A percentile compares a stretch with the other conserved stretches of the same genome.
These are phyloP conservation scores for Calcarius lapponicus DNA, from an alignment of 2,797 vertebrate species.

Conservation along the genomic window DNA sequence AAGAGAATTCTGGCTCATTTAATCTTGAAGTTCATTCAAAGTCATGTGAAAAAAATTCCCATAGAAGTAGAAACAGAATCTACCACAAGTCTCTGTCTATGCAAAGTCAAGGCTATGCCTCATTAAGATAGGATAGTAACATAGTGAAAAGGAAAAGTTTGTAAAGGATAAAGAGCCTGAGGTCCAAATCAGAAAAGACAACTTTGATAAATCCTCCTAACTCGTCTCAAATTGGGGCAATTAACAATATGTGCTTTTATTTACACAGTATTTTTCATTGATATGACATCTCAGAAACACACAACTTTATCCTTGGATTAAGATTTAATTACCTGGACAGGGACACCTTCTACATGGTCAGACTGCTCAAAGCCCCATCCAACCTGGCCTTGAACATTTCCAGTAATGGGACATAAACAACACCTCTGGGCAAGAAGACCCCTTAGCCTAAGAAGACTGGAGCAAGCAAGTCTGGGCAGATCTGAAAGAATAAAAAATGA, in stretches of 20 bases:
- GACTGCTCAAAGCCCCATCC: not conserved
- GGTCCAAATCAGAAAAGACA: not conserved
- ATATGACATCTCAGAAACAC: not conserved
- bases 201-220: not conserved
- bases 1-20: not conserved
- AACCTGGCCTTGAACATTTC: not conserved
- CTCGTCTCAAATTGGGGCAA: not conserved
- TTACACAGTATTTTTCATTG: not conserved
- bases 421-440: not conserved
- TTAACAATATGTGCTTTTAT: not conserved
- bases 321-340: not conserved
- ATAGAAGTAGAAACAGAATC: not conserved
- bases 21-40: constrained; percentile 41
- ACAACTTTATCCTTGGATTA: not conserved
- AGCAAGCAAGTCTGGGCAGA: not conserved
- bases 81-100: not conserved
- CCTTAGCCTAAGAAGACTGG: not conserved
- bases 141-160: not conserved
- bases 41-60: not conserved
- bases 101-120: not conserved
- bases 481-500: not conserved
- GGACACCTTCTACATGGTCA: not conserved
- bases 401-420: not conserved
- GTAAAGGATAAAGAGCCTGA: not conserved
- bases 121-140: not conserved